Evolutionary conservation across 1,140 invertebrate species (phyloP).

Genomic region (Neoseiulus cucumeris): DNA sequence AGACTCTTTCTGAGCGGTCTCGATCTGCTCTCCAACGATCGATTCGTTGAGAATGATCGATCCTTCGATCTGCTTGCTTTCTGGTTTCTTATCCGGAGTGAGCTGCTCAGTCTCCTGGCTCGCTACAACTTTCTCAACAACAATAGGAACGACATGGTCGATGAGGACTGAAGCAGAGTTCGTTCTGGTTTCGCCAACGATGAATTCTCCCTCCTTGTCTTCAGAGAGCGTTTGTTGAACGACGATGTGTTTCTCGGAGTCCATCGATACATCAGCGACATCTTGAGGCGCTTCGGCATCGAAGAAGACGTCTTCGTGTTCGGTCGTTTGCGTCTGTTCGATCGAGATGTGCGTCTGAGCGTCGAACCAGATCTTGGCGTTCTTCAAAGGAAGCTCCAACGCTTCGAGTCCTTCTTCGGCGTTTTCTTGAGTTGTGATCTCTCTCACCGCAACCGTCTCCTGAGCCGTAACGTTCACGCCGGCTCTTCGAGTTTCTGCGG

Average conservation of each 20-base stretch:
- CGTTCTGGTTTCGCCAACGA: conserved; percentile 1
- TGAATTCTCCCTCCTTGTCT: conserved; percentile 15
- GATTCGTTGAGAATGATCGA: conserved; percentile 17
- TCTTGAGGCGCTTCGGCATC: background rate
- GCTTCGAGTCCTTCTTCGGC: background rate
- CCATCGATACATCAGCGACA: conserved; percentile 14
- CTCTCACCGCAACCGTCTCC: background rate
- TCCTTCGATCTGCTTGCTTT: conserved; percentile 14
- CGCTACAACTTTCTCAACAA: conserved; percentile 19
- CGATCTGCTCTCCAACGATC: conserved; percentile 18
- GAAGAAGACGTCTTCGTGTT: background rate
- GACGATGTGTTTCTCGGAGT: conserved; percentile 16
- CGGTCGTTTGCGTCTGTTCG: background rate
- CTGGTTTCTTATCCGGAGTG: conserved; percentile 12
- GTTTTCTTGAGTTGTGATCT: background rate
- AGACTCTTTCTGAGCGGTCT: conserved; percentile 17
- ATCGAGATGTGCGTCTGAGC: background rate
- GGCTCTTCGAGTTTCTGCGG: conserved; percentile 12
- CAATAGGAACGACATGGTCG: conserved; percentile 12
- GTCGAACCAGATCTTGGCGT: background rate
- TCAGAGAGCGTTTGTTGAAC: conserved; percentile 14
- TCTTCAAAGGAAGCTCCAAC: background rate
- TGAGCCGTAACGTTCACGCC: background rate
- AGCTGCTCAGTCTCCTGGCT: conserved; percentile 16
- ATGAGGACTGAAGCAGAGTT: background rate